Base-by-base conservation (phyloP, 2,797 vertebrate genomes). In the Neosilurus hyrtlii region DNA sequence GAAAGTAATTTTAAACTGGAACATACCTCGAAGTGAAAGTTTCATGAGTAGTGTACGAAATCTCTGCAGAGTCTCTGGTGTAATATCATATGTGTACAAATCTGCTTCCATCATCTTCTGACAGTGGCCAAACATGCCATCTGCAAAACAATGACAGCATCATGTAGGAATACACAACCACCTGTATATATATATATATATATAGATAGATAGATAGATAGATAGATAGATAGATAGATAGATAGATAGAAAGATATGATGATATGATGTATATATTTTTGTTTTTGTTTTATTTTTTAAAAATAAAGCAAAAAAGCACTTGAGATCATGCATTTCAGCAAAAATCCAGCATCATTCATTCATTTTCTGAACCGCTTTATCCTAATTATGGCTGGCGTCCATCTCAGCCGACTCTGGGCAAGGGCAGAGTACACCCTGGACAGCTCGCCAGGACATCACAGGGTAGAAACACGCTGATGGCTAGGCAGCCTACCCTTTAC, bases 41-140 rank as follows among this genome's bases (percentile, higher is more conserved):
- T 94, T 95, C 91, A 96, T 95, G 89, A 97, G 92, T 86, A 97
- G 89, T 59, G 88, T 90, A 68, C 93, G 93, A 81, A 98, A 95
- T 86, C 86, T 96, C 84, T 96, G 95, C 85, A 96, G 95, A 61
- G 91, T 93, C 30, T 91, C 87, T 0, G 94, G 95, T 0, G 96
- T 95, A 85, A 96, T 93, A 22, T 98, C 95, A 11, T 97, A 97
- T 86, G 91, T 94, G 90, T 94, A 94, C 84, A 91, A 85, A 61
- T 96, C 96, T 90, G 89, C 87, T 86, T 91, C 91, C 0, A 96
- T 96, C 68, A 93, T 82, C 84, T 87, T 91, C 91, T 96, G 95
- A 91, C 97, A 99, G 90, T 92, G 96, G 90, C 97, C 97, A 67
- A 99, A 97, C 92, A 96, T 92, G 57, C 95, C 96, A 88, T 99